Evolutionary conservation across 2,888 invertebrate species (phyloP).

Genomic region (Gryllus longicercus): DNA sequence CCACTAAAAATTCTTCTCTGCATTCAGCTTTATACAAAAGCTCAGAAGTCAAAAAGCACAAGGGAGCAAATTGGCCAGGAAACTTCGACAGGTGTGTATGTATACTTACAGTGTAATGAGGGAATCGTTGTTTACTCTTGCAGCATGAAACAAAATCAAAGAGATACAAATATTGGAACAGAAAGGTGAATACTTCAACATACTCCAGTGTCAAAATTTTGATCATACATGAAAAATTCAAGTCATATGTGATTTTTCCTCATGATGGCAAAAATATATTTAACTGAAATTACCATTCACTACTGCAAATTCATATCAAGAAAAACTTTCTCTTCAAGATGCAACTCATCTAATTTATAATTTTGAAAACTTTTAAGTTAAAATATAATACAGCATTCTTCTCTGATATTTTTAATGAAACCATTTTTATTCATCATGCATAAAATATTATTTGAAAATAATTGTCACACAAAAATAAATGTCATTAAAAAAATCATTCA

Average conservation of each 20-base stretch:
- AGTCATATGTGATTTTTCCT: constrained; percentile 7
- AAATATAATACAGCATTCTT: no score
- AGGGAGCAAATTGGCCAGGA: background rate
- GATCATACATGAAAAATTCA: background rate
- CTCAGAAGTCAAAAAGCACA: background rate
- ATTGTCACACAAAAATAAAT: no score
- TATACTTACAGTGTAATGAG: constrained; percentile 32
- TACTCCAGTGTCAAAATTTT: background rate
- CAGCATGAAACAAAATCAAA: constrained; percentile 30
- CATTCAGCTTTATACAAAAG: constrained; percentile 1
- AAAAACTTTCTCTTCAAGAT: background rate
- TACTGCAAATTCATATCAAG: background rate
- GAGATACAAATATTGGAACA: background rate
- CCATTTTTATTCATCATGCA: no score
- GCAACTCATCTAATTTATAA: no score
- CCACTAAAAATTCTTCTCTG: background rate
- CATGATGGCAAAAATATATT: background rate
- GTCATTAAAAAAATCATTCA: no score
- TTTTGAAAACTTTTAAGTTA: no score
- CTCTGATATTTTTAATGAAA: no score
- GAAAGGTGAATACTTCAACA: background rate
- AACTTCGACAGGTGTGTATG: background rate
- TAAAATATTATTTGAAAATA: no score
- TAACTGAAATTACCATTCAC: background rate
- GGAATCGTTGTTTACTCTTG: constrained; percentile 32